Evolutionary conservation across 1,140 invertebrate genomes (phyloP).

Genomic region (Drepana arcuata): DNA sequence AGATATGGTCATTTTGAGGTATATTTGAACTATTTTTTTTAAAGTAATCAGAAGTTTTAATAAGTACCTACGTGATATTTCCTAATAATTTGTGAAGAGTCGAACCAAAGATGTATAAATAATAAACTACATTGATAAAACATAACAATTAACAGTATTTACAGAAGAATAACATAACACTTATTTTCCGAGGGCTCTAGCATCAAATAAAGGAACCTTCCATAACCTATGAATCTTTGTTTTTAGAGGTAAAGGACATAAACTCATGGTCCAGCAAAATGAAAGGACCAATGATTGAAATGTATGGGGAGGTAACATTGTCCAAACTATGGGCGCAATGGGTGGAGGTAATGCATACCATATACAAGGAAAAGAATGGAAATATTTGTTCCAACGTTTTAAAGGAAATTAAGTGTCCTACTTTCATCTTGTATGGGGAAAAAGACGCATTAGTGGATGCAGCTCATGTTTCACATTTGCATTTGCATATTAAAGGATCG

Average conservation of each 20-base stretch:
- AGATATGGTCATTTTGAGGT: too few relatives aligned
- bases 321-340: slow-evolving; percentile 79
- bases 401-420: slow-evolving; percentile 78
- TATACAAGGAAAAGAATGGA: slow-evolving; percentile 75
- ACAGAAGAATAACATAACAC: too few relatives aligned
- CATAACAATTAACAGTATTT: too few relatives aligned
- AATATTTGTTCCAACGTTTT: slow-evolving; percentile 81
- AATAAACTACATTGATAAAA: too few relatives aligned
- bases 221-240: too few relatives aligned
- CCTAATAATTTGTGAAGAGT: too few relatives aligned
- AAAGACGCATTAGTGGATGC: slow-evolving; percentile 83
- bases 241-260: slow-evolving; percentile 76
- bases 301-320: slow-evolving; percentile 85
- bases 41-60: too few relatives aligned
- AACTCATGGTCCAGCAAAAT: slow-evolving; percentile 86
- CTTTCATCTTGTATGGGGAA: slow-evolving; percentile 85
- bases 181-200: too few relatives aligned
- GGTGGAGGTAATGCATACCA: slow-evolving; percentile 77
- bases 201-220: too few relatives aligned
- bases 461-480: slow-evolving; percentile 81
- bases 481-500: slow-evolving; percentile 76
- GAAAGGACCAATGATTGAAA: slow-evolving; percentile 79
- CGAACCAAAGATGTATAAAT: too few relatives aligned
- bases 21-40: too few relatives aligned
- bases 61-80: too few relatives aligned